A percentile compares a stretch with the other conserved stretches of the same genome.
phyloP scores from a whole-genome alignment of 2,797 vertebrate species.

The Erpetoichthys calabaricus region DNA sequence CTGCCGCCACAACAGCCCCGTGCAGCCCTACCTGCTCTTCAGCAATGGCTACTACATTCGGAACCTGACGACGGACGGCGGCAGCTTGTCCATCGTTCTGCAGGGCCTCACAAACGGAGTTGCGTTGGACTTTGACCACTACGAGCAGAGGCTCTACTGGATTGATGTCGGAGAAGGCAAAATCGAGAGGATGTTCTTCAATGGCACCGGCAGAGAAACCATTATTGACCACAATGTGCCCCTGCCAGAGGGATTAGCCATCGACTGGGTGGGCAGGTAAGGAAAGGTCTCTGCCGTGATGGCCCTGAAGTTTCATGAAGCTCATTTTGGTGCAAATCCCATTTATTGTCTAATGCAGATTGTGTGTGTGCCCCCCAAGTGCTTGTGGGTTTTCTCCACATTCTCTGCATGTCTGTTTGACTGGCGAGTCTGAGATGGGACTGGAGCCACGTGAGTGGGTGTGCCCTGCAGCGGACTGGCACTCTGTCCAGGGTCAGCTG shows the following conservation, averaged over 20 bases:
- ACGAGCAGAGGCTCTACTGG: constrained; percentile 48
- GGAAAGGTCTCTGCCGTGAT: constrained; percentile 8
- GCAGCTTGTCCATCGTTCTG: constrained; percentile 35
- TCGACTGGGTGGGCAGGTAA: constrained; percentile 56
- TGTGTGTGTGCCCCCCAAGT: too few species aligned
- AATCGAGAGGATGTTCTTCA: constrained; percentile 46
- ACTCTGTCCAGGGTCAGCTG: too few species aligned
- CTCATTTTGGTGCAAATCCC: too few species aligned
- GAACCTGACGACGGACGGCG: constrained; percentile 42
- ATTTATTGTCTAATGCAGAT: too few species aligned
- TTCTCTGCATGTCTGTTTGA: too few species aligned
- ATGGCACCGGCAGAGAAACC: constrained; percentile 38
- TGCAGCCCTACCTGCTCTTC: constrained; percentile 43
- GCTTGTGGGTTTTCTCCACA: too few species aligned
- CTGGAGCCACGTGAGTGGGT: too few species aligned
- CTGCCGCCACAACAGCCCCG: constrained; percentile 51
- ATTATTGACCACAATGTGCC: constrained; percentile 22
- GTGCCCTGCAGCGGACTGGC: too few species aligned
- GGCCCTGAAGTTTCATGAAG: not conserved
- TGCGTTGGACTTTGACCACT: constrained; percentile 42
- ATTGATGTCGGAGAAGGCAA: constrained; percentile 29
- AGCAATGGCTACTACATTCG: constrained; percentile 54
- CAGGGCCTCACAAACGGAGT: constrained; percentile 41
- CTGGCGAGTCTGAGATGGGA: too few species aligned
- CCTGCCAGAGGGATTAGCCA: constrained; percentile 37